These are phyloP conservation scores for Tachystola acroxantha DNA, from an alignment of 2,888 invertebrate genomes.

Conservation along the genomic window DNA sequence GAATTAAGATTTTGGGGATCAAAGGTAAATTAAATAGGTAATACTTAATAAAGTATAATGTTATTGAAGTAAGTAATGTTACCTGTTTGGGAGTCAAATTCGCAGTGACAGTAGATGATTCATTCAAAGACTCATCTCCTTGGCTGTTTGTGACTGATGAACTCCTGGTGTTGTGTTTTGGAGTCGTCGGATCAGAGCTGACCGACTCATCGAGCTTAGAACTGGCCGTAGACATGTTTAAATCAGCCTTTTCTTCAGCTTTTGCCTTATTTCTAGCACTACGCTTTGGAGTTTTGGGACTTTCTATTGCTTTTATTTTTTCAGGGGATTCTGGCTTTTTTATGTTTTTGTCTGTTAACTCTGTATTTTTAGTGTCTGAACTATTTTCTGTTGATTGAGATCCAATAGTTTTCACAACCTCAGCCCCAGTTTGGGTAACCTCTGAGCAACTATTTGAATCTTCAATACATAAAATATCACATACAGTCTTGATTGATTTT, in stretches of 20 bases:
- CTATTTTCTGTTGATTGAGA: constrained; percentile 5
- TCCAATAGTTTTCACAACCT: constrained; percentile 3
- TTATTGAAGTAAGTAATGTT: no score
- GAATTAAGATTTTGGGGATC: no score
- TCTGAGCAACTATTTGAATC: constrained; percentile 18
- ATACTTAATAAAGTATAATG: no score
- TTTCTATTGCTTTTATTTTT: constrained; percentile 4
- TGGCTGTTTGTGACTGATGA: constrained; percentile 40
- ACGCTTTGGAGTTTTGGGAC: constrained; percentile 25
- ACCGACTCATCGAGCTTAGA: constrained; percentile 41
- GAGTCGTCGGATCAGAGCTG: constrained; percentile 37
- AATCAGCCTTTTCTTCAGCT: constrained; percentile 23
- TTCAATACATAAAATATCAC: constrained; percentile 16
- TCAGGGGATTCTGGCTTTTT: constrained; percentile 14
- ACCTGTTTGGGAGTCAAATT: constrained; percentile 66
- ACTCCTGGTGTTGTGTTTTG: constrained; percentile 41
- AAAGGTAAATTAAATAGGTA: no score
- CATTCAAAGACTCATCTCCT: constrained; percentile 45
- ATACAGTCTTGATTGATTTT: constrained; percentile 5
- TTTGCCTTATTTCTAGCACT: constrained; percentile 39
- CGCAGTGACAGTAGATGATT: constrained; percentile 26
- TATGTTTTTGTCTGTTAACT: constrained; percentile 10
- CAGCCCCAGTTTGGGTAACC: constrained; percentile 4
- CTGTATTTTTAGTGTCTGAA: constrained; percentile 4
- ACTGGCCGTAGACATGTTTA: constrained; percentile 26